Percentiles rank a stretch among this genome's conserved stretches.
Evolutionary conservation across 2,888 invertebrate genomes (phyloP).

Genomic region (Ectropis crepuscularia): DNA sequence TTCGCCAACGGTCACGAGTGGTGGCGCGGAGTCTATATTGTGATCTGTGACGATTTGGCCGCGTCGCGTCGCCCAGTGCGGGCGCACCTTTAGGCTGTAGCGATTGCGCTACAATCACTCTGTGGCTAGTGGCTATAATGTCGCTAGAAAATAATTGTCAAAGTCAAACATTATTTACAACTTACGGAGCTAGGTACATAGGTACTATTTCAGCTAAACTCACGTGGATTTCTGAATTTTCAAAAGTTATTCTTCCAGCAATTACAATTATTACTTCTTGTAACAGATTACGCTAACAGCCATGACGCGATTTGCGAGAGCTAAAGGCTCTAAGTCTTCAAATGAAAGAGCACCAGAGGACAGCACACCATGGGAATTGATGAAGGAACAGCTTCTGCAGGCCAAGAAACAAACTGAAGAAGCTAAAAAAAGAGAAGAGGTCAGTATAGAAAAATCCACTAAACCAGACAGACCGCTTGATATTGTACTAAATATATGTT

Average conservation of each 20-base stretch:
- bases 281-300: not conserved
- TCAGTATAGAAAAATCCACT: conserved; percentile 38
- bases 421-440: conserved; percentile 69
- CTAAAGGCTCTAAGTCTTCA: conserved; percentile 90
- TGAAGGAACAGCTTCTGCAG: conserved; percentile 86
- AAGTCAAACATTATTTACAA: too few species aligned
- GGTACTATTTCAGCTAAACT: too few species aligned
- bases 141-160: too few species aligned
- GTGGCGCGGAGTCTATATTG: too few species aligned
- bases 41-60: too few species aligned
- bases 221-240: not conserved
- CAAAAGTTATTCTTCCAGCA: not conserved
- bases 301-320: conserved; percentile 91
- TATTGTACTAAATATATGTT: too few species aligned
- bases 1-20: too few species aligned
- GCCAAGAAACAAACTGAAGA: conserved; percentile 78
- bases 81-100: too few species aligned
- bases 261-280: not conserved
- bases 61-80: too few species aligned
- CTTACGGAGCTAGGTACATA: too few species aligned
- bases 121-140: too few species aligned
- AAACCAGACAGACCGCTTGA: not conserved
- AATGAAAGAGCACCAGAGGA: conserved; percentile 88
- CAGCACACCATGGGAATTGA: conserved; percentile 89
- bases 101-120: too few species aligned